Evolutionary conservation across 2,113 vertebrate genomes (phyloP).

Genomic region (Heterocephalus glaber): DNA sequence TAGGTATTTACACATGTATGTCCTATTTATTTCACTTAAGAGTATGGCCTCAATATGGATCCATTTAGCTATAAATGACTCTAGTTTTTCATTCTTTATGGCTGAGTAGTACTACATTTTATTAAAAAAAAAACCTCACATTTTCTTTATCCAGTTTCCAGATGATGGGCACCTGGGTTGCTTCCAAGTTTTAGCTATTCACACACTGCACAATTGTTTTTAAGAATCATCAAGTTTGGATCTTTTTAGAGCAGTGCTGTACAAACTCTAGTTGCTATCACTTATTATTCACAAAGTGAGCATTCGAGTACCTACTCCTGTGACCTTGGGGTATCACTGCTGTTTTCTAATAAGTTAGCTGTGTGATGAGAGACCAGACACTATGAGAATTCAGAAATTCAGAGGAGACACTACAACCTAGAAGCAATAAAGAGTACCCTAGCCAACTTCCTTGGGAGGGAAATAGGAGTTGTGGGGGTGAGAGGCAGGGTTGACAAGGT

Average conservation of each 20-base stretch:
- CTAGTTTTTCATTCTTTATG: too few relatives aligned
- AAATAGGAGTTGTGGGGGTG: not conserved
- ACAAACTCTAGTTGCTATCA: not conserved
- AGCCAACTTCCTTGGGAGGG: not conserved
- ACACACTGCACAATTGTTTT: not conserved
- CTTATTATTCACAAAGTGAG: not conserved
- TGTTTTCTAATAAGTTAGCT: not conserved
- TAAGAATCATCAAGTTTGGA: not conserved
- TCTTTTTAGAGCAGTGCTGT: conserved; percentile 6
- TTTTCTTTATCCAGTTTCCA: too few relatives aligned
- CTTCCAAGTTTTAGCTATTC: too few relatives aligned
- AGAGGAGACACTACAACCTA: not conserved
- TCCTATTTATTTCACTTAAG: too few relatives aligned
- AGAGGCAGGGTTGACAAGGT: not conserved
- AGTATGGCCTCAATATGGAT: too few relatives aligned
- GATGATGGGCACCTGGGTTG: too few relatives aligned
- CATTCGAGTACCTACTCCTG: not conserved
- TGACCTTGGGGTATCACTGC: not conserved
- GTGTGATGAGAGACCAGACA: not conserved
- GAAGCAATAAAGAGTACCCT: conserved; percentile 50
- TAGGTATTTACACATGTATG: too few relatives aligned
- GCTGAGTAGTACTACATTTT: too few relatives aligned
- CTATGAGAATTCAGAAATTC: not conserved
- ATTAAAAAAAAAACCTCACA: too few relatives aligned
- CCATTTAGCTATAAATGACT: too few relatives aligned